Evolutionary conservation across 1,140 invertebrate species (phyloP).

Genomic region (Orius laevigatus): DNA sequence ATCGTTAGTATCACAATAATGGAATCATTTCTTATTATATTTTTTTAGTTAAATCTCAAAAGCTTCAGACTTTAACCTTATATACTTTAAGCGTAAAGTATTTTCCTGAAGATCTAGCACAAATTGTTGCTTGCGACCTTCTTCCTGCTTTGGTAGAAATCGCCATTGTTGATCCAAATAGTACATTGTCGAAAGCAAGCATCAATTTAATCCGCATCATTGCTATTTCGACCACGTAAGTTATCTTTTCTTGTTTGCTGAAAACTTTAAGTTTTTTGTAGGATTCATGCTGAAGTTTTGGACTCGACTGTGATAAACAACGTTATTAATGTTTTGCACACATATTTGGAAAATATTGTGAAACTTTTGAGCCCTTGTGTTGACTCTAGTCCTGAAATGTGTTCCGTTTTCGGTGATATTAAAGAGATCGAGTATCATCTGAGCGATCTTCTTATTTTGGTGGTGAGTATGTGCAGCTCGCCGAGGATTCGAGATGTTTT

Average conservation of each 20-base stretch:
- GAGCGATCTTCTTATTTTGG: constrained; percentile 11
- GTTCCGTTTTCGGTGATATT: neutral
- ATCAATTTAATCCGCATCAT: constrained; percentile 37
- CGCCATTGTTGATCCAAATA: constrained; percentile 12
- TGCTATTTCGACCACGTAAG: constrained; percentile 31
- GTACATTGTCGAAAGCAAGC: constrained; percentile 26
- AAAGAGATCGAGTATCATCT: constrained; percentile 10
- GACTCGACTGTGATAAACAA: constrained; percentile 28
- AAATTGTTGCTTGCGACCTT: constrained; percentile 39
- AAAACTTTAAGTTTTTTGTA: constrained; percentile 20
- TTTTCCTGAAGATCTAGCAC: constrained; percentile 36
- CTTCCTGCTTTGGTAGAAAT: constrained; percentile 30
- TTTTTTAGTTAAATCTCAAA: constrained; percentile 23
- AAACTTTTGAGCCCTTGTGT: constrained; percentile 7
- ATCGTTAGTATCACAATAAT: constrained; percentile 21
- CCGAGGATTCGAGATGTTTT: constrained; percentile 6
- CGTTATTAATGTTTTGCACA: constrained; percentile 30
- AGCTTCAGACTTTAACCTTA: constrained; percentile 31
- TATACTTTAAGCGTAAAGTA: constrained; percentile 40
- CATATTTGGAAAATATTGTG: constrained; percentile 26
- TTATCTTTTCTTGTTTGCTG: neutral
- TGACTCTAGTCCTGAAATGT: neutral
- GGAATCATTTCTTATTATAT: neutral
- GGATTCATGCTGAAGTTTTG: constrained; percentile 33
- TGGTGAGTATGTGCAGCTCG: constrained; percentile 10